These are phyloP conservation scores for Patiria miniata DNA, from an alignment of 35 echinoderm and acorn worm species.

Conservation along the genomic window DNA sequence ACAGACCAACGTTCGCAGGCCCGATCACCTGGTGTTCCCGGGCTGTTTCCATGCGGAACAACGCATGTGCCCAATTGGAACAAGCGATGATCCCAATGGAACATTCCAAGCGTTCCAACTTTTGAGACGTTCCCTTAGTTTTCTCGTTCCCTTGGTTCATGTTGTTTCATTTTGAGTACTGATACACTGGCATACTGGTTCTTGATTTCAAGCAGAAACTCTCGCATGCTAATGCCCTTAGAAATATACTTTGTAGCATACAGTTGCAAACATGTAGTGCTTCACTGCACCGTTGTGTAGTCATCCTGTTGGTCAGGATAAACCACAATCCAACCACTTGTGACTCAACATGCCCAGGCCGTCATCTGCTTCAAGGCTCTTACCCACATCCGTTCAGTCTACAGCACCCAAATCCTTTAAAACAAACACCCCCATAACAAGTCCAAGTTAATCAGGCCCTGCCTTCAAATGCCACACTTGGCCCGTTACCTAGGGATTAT, in stretches of 20 bases:
- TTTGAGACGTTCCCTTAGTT: too few relatives aligned
- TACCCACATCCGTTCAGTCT: neutral
- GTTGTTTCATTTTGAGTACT: neutral
- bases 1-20: too few relatives aligned
- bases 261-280: neutral
- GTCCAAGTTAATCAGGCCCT: neutral
- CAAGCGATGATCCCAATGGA: too few relatives aligned
- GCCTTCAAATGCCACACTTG: neutral
- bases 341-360: neutral
- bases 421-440: constrained; percentile 11
- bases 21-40: too few relatives aligned
- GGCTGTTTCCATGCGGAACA: too few relatives aligned
- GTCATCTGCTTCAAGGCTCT: neutral
- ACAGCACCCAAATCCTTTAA: constrained; percentile 7
- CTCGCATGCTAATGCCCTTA: neutral
- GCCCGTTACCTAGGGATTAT: neutral
- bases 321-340: neutral
- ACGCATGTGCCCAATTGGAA: too few relatives aligned
- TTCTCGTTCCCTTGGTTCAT: too few relatives aligned
- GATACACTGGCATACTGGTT: neutral
- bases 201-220: neutral
- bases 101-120: too few relatives aligned
- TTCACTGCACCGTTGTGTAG: too few relatives aligned
- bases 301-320: neutral
- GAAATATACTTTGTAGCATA: neutral